Percentiles rank a stretch among this genome's conserved stretches.
Conservation (phyloP, 2,797 vertebrate species). For the Lindbergichthys nudifrons region DNA sequence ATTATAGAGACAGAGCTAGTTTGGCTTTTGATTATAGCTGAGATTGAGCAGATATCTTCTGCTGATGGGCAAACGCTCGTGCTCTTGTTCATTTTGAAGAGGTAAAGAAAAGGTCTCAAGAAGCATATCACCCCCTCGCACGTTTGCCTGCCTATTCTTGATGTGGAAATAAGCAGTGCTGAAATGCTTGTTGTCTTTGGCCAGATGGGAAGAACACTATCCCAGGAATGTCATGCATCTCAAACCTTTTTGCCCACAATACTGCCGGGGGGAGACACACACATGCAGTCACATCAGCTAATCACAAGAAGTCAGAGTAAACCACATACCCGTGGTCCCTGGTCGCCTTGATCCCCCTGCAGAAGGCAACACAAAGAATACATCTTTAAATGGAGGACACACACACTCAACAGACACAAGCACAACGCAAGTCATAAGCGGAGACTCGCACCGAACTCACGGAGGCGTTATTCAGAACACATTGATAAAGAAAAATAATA, state of each 20-base stretch:
- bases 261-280: slow-evolving; percentile 62
- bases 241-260: slow-evolving; percentile 77
- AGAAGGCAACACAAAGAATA: slow-evolving; percentile 78
- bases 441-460: slow-evolving; percentile 54
- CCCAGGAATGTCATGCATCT: slow-evolving; percentile 80
- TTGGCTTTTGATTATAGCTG: slow-evolving; percentile 55
- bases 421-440: slow-evolving; percentile 44
- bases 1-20: slow-evolving; percentile 61
- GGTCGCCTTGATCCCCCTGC: slow-evolving; percentile 99
- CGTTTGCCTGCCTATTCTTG: slow-evolving; percentile 50
- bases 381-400: slow-evolving; percentile 41
- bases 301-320: slow-evolving; percentile 69
- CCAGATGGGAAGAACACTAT: slow-evolving; percentile 69
- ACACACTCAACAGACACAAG: slow-evolving; percentile 31
- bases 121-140: slow-evolving; percentile 41
- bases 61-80: slow-evolving; percentile 32
- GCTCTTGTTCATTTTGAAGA: slow-evolving; percentile 50
- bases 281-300: slow-evolving; percentile 71
- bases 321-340: slow-evolving; percentile 97
- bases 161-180: slow-evolving; percentile 67
- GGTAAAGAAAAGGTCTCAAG: slow-evolving; percentile 10
- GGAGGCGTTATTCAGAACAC: slow-evolving; percentile 71
- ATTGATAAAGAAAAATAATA: slow-evolving; percentile 75
- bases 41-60: slow-evolving; percentile 54
- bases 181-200: slow-evolving; percentile 78